Evolutionary conservation across 2,888 invertebrate genomes (phyloP), one percentile per base, ranked within the genome.

Genomic region (Helleia helle): DNA sequence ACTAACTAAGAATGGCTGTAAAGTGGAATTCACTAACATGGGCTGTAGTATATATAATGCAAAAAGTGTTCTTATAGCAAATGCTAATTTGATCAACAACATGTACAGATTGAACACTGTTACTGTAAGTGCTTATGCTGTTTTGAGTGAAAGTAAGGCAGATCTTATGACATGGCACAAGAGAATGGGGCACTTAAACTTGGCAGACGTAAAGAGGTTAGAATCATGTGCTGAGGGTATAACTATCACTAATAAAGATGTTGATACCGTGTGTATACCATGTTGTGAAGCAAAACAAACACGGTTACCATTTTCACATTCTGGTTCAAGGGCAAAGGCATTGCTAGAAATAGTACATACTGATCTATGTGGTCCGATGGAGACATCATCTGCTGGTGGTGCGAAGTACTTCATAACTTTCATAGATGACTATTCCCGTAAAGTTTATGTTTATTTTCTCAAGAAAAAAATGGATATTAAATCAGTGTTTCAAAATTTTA

Each of bases 21-120:
- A 47, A 36, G 38, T 54, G 1, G 5, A 39, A 12, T 56, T 56
- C 12, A 36, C 15, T 9, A 8, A 39, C 1, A 18, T 4, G n/a
- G 46, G 50, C 2, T 51, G 54, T 36, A 13, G 42, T 6, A 49
- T 52, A 3, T 43, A 43, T n/a, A 49, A 48, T 36, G 6, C 7
- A 3, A 9, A 22, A 11, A 34, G 22, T 1, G 4, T 11, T 2
- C 1, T 34, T 3, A 8, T 24, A 22, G 22, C 34, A 4, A 34
- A 3, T 4, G 34, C 34, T 9, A 24, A 4, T 22, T 11, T 34
- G 9, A 34, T 12, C 6, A 22, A 34, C 22, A 34, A 34, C 22
- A 34, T 34, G 18, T 34, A 22, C 22, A 34, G 34, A 11, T 12
- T 34, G 9, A 34, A 22, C 18, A 22, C 22, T 5, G 9, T 11